phyloP scores from a whole-genome alignment of 2,888 invertebrate genomes.

The Muschampia plurimacula region DNA sequence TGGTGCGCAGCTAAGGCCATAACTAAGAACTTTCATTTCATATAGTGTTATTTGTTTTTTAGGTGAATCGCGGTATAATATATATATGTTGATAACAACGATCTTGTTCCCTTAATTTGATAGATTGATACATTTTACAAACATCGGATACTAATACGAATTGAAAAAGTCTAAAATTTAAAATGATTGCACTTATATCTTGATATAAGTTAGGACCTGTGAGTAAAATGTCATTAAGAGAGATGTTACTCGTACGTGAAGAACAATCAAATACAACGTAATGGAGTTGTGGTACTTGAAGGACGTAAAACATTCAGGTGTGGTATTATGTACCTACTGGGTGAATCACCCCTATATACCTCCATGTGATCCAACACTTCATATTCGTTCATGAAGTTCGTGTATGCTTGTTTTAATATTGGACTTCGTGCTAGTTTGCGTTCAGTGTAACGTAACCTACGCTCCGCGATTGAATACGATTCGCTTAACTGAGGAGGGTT shows the following conservation, averaged over 20 bases:
- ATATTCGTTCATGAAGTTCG: not conserved
- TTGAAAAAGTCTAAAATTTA: not conserved
- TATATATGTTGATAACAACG: not conserved
- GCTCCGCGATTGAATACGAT: not conserved
- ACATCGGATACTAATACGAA: not conserved
- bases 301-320: not conserved
- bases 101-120: not conserved
- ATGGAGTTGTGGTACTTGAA: not conserved
- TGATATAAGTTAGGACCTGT: not conserved
- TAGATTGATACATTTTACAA: conserved; percentile 1
- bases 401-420: not conserved
- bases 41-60: not conserved
- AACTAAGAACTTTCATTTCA: not conserved
- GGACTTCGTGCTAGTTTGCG: not conserved
- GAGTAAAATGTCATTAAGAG: not conserved
- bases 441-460: not conserved
- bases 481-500: not conserved
- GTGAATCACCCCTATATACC: not conserved
- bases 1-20: not conserved
- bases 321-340: not conserved
- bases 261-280: not conserved
- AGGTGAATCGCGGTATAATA: not conserved
- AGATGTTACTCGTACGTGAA: not conserved
- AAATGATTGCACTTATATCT: not conserved
- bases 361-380: not conserved